Conservation (phyloP, 1,140 invertebrate species). For the Pissodes strobi region DNA sequence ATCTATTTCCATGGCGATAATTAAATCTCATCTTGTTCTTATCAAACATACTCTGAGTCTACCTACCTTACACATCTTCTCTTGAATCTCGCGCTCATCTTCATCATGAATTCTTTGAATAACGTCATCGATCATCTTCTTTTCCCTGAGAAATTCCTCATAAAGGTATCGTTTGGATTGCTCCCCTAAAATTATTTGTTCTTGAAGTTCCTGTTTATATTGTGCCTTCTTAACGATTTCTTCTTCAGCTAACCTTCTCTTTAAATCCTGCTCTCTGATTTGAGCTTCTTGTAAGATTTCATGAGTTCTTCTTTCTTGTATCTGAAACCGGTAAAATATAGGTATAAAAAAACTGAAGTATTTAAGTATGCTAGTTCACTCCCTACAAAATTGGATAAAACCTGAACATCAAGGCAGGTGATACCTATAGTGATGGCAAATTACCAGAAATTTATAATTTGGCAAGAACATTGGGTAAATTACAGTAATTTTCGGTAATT, state of each 20-base stretch:
- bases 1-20: no score
- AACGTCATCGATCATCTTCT: constrained; percentile 56
- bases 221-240: constrained; percentile 47
- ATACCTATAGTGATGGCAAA: no score
- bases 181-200: constrained; percentile 54
- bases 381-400: no score
- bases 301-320: constrained; percentile 34
- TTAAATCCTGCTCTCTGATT: constrained; percentile 39
- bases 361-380: no score
- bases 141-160: constrained; percentile 56
- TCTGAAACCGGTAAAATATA: no score
- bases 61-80: constrained; percentile 46
- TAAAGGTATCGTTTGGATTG: constrained; percentile 51
- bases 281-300: constrained; percentile 36
- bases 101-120: constrained; percentile 54
- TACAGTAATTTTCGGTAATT: no score
- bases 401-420: no score
- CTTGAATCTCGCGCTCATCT: constrained; percentile 49
- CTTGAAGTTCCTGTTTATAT: constrained; percentile 53
- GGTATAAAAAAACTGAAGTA: no score
- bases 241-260: constrained; percentile 39
- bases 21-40: not conserved
- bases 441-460: no score
- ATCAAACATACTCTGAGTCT: not conserved
- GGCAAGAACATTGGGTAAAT: no score